Evolutionary conservation across 2,888 invertebrate genomes (phyloP).

Genomic region (Caenorhabditis afra): DNA sequence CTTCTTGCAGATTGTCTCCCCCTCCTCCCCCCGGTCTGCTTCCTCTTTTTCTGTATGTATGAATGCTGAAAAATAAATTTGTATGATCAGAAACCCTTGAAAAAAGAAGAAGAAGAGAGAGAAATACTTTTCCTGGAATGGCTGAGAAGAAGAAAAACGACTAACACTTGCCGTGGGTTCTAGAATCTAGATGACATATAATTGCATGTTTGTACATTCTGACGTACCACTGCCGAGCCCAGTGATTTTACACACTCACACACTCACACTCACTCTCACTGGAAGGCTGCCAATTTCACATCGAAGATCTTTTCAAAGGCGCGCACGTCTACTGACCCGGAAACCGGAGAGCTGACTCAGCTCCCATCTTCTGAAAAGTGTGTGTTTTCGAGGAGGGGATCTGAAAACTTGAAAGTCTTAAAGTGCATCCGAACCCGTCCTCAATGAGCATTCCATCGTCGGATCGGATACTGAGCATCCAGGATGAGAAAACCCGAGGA

Average conservation of each 20-base stretch:
- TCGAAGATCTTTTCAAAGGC: conserved; percentile 13
- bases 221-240: conserved; percentile 8
- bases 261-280: no score
- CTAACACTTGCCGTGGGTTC: neutral
- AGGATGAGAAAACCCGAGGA: conserved; percentile 24
- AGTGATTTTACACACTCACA: no score
- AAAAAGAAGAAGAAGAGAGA: neutral
- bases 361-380: neutral
- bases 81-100: conserved; percentile 26
- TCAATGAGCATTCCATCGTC: neutral
- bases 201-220: conserved; percentile 7
- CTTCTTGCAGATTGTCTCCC: conserved; percentile 4
- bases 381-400: neutral
- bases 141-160: conserved; percentile 18
- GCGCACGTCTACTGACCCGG: conserved; percentile 19
- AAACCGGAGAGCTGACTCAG: conserved; percentile 28
- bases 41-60: conserved; percentile 34
- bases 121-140: neutral
- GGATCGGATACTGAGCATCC: no score
- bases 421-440: neutral
- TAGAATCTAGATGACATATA: conserved; percentile 13
- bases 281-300: conserved; percentile 28
- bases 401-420: neutral
- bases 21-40: conserved; percentile 18
- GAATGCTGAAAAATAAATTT: conserved; percentile 44